Base-by-base conservation (phyloP, 1,140 invertebrate species). In the Ceratosolen fusciceps region DNA sequence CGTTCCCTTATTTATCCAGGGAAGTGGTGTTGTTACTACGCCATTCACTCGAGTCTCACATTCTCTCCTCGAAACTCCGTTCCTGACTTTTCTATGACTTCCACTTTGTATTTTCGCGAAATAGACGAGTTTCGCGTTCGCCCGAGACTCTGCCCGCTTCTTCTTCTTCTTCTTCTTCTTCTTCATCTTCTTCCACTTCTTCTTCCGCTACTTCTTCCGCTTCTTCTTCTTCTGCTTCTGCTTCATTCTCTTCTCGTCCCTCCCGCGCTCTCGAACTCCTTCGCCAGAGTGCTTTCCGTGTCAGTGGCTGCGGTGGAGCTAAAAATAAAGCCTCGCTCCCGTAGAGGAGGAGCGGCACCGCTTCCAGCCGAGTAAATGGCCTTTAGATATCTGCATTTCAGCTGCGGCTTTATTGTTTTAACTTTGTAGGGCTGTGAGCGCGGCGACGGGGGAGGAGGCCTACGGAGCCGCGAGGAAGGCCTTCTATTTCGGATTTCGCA, bases 401-500 rank as follows among this genome's bases (percentile, higher is more conserved):
- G 62, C 62, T 47, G 77, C 58, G 37, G 58, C 39, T 79, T 79
- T 79, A 79, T 74, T 74, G 78, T 79, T 79, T 79, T 74, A 79
- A 79, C 78, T 74, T 79, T 74, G 75, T 62, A 34, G 62, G 62
- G 26, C 43, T 19, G 24, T 24, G 26, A 39, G 68, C 68, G 37
- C 39, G 29, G 43, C n/a, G 14, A 26, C 34, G 21, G 47, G 24
- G 62, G n/a, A n/a, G n/a, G n/a, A n/a, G 52, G 39, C n/a, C 12
- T 43, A 47, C 37, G 77, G 54, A 79, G 77, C 80, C 62, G 37
- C 58, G n/a, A n/a, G n/a, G n/a, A n/a, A 56, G 77, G 82, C 82
- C 81, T 82, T 84, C 80, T 81, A 84, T 77, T 77, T 76, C n/a
- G 80, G 81, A 83, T 82, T 83, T 80, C 82, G 74, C 79, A 84